phyloP scores from a whole-genome alignment of 2,888 invertebrate species.

The Drosophila bunnanda region DNA sequence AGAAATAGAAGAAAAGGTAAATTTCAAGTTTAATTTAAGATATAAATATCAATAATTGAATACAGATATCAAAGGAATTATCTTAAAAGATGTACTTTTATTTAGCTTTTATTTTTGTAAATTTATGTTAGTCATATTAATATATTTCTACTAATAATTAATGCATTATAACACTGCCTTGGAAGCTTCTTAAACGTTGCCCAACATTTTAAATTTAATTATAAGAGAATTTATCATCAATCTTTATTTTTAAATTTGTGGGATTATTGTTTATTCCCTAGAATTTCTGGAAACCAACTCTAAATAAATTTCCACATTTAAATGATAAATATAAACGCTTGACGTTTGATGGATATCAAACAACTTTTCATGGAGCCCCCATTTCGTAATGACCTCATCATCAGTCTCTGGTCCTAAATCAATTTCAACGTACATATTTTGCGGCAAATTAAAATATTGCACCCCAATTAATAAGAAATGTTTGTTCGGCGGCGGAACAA shows the following conservation, averaged over 20 bases:
- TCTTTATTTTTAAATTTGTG: background rate
- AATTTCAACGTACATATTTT: background rate
- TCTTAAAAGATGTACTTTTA: background rate
- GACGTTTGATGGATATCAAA: conserved; percentile 20
- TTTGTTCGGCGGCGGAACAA: conserved; percentile 24
- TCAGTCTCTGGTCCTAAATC: conserved; percentile 7
- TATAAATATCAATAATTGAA: background rate
- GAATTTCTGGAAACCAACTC: too few relatives aligned
- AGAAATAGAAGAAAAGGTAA: conserved; percentile 3
- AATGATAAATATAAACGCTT: background rate
- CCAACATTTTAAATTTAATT: background rate
- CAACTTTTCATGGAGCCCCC: conserved; percentile 12
- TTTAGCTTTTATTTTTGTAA: background rate
- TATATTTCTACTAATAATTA: background rate
- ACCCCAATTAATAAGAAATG: conserved; percentile 34
- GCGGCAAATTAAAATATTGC: conserved; percentile 7
- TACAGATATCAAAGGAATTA: background rate
- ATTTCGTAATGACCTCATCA: conserved; percentile 21
- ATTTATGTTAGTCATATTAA: background rate
- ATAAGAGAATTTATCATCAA: background rate
- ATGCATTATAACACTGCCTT: background rate
- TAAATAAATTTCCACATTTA: background rate
- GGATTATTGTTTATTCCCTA: background rate
- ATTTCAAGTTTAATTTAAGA: background rate
- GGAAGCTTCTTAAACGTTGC: background rate